These are phyloP conservation scores for Hyaena hyaena DNA, from an alignment of 2,113 vertebrate genomes.

Conservation along the genomic window DNA sequence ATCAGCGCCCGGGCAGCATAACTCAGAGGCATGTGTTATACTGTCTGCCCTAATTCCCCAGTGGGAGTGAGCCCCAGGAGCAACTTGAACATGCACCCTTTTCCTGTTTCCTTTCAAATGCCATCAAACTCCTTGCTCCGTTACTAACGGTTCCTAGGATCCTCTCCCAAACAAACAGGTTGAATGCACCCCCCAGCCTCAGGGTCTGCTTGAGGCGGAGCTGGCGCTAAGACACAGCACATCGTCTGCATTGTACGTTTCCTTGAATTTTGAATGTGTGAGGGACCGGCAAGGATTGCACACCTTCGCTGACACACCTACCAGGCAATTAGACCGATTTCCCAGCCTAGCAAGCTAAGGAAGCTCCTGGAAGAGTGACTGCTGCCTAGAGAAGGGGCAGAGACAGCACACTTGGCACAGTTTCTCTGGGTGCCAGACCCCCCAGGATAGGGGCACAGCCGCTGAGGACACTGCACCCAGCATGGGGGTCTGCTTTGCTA, in stretches of 20 bases:
- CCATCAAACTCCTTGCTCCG: background rate
- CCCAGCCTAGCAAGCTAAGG: background rate
- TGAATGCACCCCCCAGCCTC: background rate
- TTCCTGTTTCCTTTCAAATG: background rate
- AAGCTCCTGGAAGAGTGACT: background rate
- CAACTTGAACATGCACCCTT: background rate
- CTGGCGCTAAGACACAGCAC: background rate
- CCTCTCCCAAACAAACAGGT: background rate
- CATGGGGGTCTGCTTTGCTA: background rate
- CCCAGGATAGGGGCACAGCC: background rate
- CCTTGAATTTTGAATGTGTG: background rate
- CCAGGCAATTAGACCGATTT: background rate
- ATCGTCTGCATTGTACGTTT: background rate
- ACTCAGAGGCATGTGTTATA: background rate
- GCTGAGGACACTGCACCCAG: background rate
- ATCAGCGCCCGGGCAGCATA: background rate
- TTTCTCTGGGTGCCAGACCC: background rate
- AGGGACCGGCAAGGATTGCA: too few species aligned
- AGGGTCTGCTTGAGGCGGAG: background rate
- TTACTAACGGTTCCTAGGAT: background rate
- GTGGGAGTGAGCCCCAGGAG: background rate
- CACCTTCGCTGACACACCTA: background rate
- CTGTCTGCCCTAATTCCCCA: background rate
- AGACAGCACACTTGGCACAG: background rate
- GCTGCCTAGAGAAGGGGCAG: background rate